phyloP scores from a whole-genome alignment of 2,888 invertebrate species.

The Callosobruchus maculatus region DNA sequence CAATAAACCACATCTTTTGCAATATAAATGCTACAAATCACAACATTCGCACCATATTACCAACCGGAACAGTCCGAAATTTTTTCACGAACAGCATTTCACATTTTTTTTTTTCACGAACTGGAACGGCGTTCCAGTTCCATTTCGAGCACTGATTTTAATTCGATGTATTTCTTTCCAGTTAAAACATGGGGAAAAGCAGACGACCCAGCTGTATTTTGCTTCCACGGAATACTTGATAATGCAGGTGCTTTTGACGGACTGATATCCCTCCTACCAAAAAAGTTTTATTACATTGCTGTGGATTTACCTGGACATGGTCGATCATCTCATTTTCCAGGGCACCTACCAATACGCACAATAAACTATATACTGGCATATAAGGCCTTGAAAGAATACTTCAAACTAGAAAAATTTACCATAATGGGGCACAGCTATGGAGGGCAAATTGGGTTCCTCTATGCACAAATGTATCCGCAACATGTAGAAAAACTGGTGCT shows the following conservation, averaged over 20 bases:
- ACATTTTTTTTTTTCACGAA: too few species aligned
- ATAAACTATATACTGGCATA: constrained; percentile 48
- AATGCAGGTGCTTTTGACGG: constrained; percentile 59
- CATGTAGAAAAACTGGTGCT: constrained; percentile 47
- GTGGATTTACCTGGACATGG: constrained; percentile 62
- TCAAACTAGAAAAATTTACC: constrained; percentile 33
- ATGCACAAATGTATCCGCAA: constrained; percentile 46
- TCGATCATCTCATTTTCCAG: constrained; percentile 54
- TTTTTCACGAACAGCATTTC: too few species aligned
- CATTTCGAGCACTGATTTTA: too few species aligned
- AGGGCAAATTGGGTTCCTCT: constrained; percentile 47
- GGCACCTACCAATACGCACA: constrained; percentile 39
- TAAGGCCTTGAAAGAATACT: constrained; percentile 35
- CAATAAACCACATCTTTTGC: too few species aligned
- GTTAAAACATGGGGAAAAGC: constrained; percentile 61
- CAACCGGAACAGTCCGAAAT: too few species aligned
- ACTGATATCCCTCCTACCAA: constrained; percentile 54
- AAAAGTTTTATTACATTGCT: constrained; percentile 46
- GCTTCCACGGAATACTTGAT: constrained; percentile 59
- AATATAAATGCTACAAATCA: too few species aligned
- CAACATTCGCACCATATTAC: too few species aligned
- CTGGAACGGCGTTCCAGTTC: too few species aligned
- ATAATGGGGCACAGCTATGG: constrained; percentile 51
- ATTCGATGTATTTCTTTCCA: too few species aligned
- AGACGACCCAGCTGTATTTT: constrained; percentile 53